A percentile compares a stretch with the other conserved stretches of the same genome.
These are phyloP conservation scores for Coptodon bakossiorum DNA, from an alignment of 2,113 vertebrate genomes.

Conservation along the genomic window DNA sequence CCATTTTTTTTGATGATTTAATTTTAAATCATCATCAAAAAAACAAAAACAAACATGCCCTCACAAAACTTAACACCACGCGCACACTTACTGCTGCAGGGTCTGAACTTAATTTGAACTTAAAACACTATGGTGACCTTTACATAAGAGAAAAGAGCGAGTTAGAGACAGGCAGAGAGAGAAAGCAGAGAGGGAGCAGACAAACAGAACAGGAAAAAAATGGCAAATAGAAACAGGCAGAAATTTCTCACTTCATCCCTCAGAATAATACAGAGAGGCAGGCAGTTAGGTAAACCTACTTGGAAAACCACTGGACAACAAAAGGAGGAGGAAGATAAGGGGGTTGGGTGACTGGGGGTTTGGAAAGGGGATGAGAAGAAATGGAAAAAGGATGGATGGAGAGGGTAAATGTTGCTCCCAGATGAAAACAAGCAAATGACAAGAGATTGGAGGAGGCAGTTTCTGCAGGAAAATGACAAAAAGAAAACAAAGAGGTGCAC, in stretches of 20 bases:
- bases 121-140: conserved; percentile 38
- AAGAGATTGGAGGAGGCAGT: conserved; percentile 11
- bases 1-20: neutral
- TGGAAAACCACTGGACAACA: neutral
- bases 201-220: neutral
- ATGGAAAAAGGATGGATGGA: conserved; percentile 1
- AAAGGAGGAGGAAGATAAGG: neutral
- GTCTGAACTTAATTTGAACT: conserved; percentile 51
- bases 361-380: neutral
- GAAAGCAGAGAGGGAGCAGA: neutral
- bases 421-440: conserved; percentile 33
- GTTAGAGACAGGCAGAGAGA: neutral
- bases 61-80: neutral
- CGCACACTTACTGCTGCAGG: neutral
- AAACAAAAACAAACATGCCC: neutral
- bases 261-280: conserved; percentile 21
- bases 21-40: neutral
- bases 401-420: conserved; percentile 32
- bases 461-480: conserved; percentile 10
- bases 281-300: conserved; percentile 14
- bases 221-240: neutral
- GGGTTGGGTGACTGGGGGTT: neutral
- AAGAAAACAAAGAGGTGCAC: neutral
- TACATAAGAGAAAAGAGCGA: neutral
- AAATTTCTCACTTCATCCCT: neutral